Evolutionary conservation across 2,888 invertebrate species (phyloP).

Genomic region (Pseudococcus viburni): DNA sequence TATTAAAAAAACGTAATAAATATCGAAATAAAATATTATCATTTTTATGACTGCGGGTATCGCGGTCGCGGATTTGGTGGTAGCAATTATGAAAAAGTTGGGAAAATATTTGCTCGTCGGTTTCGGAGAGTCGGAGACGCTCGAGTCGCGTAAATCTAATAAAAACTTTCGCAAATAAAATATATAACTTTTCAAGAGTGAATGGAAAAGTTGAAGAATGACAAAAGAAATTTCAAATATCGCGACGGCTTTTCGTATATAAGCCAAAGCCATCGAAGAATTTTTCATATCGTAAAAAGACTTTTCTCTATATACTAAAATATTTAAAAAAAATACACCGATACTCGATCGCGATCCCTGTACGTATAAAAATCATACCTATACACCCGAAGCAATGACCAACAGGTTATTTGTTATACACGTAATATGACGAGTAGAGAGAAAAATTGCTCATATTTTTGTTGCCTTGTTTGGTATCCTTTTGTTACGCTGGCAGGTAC

Average conservation of each 20-base stretch:
- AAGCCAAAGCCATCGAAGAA: conserved; percentile 50
- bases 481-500: conserved; percentile 31
- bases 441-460: conserved; percentile 49
- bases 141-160: conserved; percentile 52
- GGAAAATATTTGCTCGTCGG: conserved; percentile 44
- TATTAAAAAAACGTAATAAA: background rate
- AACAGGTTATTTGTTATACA: conserved; percentile 28
- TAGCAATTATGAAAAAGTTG: conserved; percentile 38
- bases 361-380: background rate
- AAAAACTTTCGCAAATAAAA: conserved; percentile 52
- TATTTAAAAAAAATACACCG: conserved; percentile 7
- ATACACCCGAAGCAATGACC: background rate
- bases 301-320: conserved; percentile 21
- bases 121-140: conserved; percentile 16
- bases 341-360: background rate
- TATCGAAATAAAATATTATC: conserved; percentile 37
- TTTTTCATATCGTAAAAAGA: conserved; percentile 32
- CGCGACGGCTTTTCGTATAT: conserved; percentile 17
- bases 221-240: conserved; percentile 51
- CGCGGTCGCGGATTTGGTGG: background rate
- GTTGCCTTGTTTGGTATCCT: conserved; percentile 1
- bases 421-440: conserved; percentile 1
- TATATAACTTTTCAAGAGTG: conserved; percentile 48
- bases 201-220: conserved; percentile 53
- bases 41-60: conserved; percentile 17